phyloP scores from a whole-genome alignment of 2,113 vertebrate genomes.

The Anarhynchus alexandrinus region DNA sequence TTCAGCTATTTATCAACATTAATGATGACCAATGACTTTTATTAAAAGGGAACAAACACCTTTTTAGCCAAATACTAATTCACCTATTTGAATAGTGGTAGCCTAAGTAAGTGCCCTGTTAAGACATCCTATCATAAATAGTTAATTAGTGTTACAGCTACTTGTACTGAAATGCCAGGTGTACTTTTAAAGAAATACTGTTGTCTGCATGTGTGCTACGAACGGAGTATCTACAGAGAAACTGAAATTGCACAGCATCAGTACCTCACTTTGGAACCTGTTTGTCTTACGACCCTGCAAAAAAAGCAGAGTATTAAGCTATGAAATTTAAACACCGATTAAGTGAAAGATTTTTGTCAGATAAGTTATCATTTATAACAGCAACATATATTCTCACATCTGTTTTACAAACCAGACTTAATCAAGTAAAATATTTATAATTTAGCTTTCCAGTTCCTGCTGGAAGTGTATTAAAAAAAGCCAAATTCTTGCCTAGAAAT shows the following conservation, averaged over 20 bases:
- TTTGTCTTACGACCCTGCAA: background rate
- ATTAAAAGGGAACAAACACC: slow-evolving; percentile 30
- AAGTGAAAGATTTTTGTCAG: background rate
- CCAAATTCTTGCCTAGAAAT: slow-evolving; percentile 10
- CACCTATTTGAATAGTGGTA: background rate
- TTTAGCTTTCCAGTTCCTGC: background rate
- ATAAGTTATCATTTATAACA: background rate
- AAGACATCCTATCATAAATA: slow-evolving; percentile 6
- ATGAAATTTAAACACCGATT: background rate
- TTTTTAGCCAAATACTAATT: slow-evolving; percentile 11
- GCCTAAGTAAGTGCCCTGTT: slow-evolving; percentile 6
- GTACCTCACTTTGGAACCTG: background rate
- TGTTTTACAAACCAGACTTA: slow-evolving; percentile 8
- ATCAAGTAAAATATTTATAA: slow-evolving; percentile 41
- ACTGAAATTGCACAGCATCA: background rate
- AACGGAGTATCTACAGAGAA: background rate
- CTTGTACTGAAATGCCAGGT: background rate
- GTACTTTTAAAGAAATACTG: background rate
- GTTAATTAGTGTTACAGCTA: background rate
- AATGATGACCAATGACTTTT: background rate
- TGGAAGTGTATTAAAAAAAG: background rate
- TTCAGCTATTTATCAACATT: slow-evolving; percentile 27
- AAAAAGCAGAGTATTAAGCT: background rate
- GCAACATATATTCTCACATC: background rate
- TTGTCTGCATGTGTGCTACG: background rate